Conservation (phyloP, 2,797 vertebrate genomes). For the Acomys russatus region DNA sequence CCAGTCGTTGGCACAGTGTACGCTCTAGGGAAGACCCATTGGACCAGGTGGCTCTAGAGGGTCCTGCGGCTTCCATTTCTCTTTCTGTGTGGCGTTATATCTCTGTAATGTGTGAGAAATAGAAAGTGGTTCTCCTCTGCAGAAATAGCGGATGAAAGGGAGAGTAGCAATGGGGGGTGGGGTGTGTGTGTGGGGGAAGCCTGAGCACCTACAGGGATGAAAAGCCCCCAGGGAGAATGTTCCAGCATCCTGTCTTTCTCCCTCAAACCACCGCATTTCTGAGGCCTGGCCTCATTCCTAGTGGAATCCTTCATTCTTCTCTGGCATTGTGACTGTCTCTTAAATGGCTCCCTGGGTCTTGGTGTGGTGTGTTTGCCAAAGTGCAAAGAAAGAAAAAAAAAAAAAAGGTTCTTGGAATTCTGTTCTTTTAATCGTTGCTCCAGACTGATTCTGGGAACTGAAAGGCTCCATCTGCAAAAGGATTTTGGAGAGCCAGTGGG, state of each 20-base stretch:
- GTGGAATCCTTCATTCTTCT: constrained; percentile 56
- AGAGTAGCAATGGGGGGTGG: no score
- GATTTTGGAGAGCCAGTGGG: constrained; percentile 80
- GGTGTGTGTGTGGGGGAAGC: no score
- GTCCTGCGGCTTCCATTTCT: neutral
- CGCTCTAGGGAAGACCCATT: neutral
- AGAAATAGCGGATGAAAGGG: neutral
- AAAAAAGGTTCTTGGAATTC: constrained; percentile 58
- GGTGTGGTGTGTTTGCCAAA: constrained; percentile 63
- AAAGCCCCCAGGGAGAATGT: neutral
- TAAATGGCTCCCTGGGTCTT: constrained; percentile 60
- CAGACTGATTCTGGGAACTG: constrained; percentile 81
- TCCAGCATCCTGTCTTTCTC: constrained; percentile 22
- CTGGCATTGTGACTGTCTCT: constrained; percentile 41
- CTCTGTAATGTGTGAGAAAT: constrained; percentile 9
- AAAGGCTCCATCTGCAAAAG: constrained; percentile 82
- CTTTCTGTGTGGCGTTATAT: neutral
- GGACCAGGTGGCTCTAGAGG: neutral
- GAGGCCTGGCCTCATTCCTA: constrained; percentile 21
- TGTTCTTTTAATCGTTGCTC: constrained; percentile 77
- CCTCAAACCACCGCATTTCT: neutral
- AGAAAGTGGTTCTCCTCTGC: neutral
- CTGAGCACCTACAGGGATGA: neutral
- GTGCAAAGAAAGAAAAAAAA: constrained; percentile 57
- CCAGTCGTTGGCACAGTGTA: neutral